Evolutionary conservation across 2,888 invertebrate genomes (phyloP).

Genomic region (Oscheius onirici): DNA sequence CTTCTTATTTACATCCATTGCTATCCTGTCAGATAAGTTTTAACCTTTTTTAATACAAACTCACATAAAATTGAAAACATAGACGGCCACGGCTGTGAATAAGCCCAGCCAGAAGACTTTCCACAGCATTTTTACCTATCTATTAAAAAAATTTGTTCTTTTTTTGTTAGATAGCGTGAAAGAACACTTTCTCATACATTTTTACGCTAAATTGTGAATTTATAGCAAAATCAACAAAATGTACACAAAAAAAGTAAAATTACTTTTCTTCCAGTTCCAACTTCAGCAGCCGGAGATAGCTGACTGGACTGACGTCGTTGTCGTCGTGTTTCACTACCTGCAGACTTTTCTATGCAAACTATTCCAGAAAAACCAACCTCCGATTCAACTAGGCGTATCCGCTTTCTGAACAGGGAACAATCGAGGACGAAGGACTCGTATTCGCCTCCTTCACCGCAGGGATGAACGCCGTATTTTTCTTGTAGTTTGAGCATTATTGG

Average conservation of each 20-base stretch:
- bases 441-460: slow-evolving; percentile 98
- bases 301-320: slow-evolving; percentile 92
- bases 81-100: slow-evolving; percentile 26
- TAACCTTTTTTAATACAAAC: slow-evolving; percentile 6
- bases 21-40: slow-evolving; percentile 33
- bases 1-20: slow-evolving; percentile 43
- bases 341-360: not conserved
- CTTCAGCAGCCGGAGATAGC: slow-evolving; percentile 87
- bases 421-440: slow-evolving; percentile 97
- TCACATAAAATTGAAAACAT: slow-evolving; percentile 40
- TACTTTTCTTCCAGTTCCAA: slow-evolving; percentile 81
- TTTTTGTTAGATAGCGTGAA: too few relatives aligned
- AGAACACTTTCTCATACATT: too few relatives aligned
- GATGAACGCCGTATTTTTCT: slow-evolving; percentile 90
- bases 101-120: slow-evolving; percentile 29
- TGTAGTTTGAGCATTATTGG: slow-evolving; percentile 88
- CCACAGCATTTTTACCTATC: slow-evolving; percentile 2
- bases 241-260: not conserved
- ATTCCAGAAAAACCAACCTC: slow-evolving; percentile 34
- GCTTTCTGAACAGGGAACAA: slow-evolving; percentile 87
- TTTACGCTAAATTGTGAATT: too few relatives aligned
- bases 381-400: slow-evolving; percentile 45
- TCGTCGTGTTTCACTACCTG: slow-evolving; percentile 87
- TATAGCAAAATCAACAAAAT: not conserved
- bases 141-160: too few relatives aligned